Evolutionary conservation across 2,888 invertebrate genomes (phyloP).

Genomic region (Boloria euphrosyne): DNA sequence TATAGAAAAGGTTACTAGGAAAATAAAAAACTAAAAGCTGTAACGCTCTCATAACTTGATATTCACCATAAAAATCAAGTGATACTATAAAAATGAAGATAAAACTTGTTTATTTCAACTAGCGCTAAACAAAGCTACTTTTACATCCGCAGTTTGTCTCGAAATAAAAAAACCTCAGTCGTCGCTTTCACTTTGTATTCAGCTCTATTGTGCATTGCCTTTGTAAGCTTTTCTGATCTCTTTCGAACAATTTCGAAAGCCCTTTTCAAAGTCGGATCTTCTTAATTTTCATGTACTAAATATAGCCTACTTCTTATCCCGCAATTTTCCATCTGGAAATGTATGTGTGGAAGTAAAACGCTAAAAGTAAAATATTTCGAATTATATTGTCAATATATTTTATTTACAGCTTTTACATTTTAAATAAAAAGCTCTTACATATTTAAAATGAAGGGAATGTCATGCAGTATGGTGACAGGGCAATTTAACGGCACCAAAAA

Average conservation of each 20-base stretch:
- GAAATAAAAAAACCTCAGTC: constrained; percentile 17
- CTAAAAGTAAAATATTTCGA: too few relatives aligned
- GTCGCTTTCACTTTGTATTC: constrained; percentile 18
- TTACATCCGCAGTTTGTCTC: constrained; percentile 8
- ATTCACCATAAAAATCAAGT: not conserved
- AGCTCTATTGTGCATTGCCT: constrained; percentile 22
- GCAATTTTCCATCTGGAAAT: too few relatives aligned
- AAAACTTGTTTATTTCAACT: not conserved
- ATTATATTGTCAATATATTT: too few relatives aligned
- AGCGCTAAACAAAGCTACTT: constrained; percentile 6
- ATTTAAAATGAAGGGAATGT: constrained; percentile 3
- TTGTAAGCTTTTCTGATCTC: constrained; percentile 16
- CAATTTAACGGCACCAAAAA: constrained; percentile 9
- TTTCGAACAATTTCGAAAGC: constrained; percentile 18
- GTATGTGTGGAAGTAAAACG: not conserved
- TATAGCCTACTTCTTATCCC: not conserved
- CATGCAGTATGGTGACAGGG: constrained; percentile 1
- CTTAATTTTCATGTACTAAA: constrained; percentile 9
- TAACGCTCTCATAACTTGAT: not conserved
- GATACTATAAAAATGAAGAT: not conserved
- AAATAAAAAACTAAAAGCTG: not conserved
- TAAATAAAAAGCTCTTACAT: not conserved
- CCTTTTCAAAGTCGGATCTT: constrained; percentile 10
- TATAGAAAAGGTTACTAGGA: too few relatives aligned
- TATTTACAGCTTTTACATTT: too few relatives aligned